Base-by-base conservation (phyloP, 2,113 vertebrate genomes). In the Entomyzon cyanotis region DNA sequence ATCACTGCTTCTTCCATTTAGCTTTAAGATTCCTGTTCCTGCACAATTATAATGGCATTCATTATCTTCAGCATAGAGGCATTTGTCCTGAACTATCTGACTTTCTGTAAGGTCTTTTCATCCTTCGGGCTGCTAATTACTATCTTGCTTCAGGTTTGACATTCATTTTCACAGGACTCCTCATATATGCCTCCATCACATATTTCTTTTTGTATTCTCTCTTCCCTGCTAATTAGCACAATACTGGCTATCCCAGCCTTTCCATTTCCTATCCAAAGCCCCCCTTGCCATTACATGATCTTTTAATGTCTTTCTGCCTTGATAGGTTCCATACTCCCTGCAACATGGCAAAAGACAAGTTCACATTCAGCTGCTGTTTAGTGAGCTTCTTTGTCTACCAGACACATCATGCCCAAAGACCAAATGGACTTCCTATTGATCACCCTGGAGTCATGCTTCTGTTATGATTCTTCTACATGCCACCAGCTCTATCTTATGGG, bases 61-160 rank as follows among this genome's bases (percentile, higher is more conserved):
- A 91, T 67, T 81, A 50, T 63, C 33, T 63, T 77, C 77, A 87
- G 39, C 2, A 3, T 1, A 63, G 33, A 47, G 21, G 35, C 60
- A 81, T 87, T 94, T 87, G 23, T 91, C 13, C 87, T 63, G 69
- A 27, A 50, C 60, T 69, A 30, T 41, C 30, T 81, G 68, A 87
- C 24, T 87, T 81, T 91, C 56, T 80, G 15, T 63, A 78, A 67
- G 39, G 55, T 75, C 33, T 55, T 89, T 70, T 75, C 75, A 77
- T 70, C 33, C 64, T 89, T 86, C 41, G 81, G 42, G 44, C 52
- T 91, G 42, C 39, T 92, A 95, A 96, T 84, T 94, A 87, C 15
- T 37, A 6, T 77, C 41, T 62, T 53, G 59, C n/a, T 76, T 77
- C 55, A 69, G 49, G 56, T 67, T 25, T 91, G 69, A 65, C 39